Percentiles rank a stretch among this genome's conserved stretches.
Evolutionary conservation across 2,797 vertebrate genomes (phyloP).

Genomic region (Danio tinwini): DNA sequence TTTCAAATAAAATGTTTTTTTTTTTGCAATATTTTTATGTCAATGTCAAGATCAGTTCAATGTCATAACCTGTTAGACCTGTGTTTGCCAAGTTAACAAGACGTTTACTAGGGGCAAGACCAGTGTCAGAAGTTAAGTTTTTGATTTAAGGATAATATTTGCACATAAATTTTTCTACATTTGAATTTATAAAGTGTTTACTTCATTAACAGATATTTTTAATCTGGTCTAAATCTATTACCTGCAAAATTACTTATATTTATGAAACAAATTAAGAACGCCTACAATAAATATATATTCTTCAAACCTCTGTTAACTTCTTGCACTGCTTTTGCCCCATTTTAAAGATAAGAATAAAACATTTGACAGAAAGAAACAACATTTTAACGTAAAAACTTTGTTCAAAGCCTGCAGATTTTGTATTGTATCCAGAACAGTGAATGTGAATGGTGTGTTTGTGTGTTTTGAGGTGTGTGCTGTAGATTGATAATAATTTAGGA

Average conservation of each 20-base stretch:
- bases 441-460: constrained; percentile 12
- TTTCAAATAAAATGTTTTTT: constrained; percentile 16
- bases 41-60: constrained; percentile 9
- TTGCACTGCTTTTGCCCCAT: not conserved
- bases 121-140: constrained; percentile 30
- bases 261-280: not conserved
- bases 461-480: constrained; percentile 33
- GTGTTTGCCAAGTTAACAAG: not conserved
- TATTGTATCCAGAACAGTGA: constrained; percentile 3
- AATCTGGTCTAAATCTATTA: not conserved
- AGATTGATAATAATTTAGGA: not conserved
- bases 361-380: not conserved
- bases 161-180: not conserved
- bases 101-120: constrained; percentile 3
- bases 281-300: not conserved
- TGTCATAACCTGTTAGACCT: constrained; percentile 2
- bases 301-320: not conserved
- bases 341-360: not conserved
- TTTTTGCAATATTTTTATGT: constrained; percentile 8
- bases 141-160: not conserved
- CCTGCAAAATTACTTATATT: not conserved
- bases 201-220: not conserved
- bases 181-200: not conserved
- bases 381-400: not conserved
- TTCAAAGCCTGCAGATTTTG: constrained; percentile 1